These are phyloP conservation scores for Podotricha telesiphe DNA, from an alignment of 2,888 invertebrate species.

Conservation along the genomic window DNA sequence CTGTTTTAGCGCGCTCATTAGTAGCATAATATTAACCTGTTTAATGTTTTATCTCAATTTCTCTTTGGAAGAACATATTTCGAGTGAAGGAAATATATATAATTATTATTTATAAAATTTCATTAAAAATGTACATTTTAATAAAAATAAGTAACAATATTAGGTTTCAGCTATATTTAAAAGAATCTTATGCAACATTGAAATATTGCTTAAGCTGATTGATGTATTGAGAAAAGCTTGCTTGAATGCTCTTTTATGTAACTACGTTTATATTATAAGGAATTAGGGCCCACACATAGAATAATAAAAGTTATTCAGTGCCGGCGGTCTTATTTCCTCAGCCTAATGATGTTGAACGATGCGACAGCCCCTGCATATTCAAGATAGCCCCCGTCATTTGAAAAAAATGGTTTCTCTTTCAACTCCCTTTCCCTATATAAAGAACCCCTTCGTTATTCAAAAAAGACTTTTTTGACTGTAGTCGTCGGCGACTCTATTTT, in stretches of 20 bases:
- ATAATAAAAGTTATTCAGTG: conserved; percentile 59
- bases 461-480: conserved; percentile 60
- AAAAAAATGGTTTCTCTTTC: conserved; percentile 74
- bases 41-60: conserved; percentile 17
- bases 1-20: conserved; percentile 60
- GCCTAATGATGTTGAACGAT: conserved; percentile 78
- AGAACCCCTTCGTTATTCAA: conserved; percentile 77
- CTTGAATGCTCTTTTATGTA: neutral
- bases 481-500: conserved; percentile 19
- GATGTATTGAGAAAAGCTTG: conserved; percentile 3
- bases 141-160: neutral
- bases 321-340: conserved; percentile 60
- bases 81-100: neutral
- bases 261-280: conserved; percentile 24
- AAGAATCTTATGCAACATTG: neutral
- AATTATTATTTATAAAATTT: neutral
- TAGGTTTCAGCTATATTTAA: no score
- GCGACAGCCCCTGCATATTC: conserved; percentile 72
- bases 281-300: conserved; percentile 32
- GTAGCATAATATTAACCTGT: conserved; percentile 45
- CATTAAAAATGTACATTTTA: no score
- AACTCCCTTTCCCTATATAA: conserved; percentile 64
- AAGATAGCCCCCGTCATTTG: conserved; percentile 72
- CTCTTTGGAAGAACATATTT: neutral
- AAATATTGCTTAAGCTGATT: neutral